phyloP scores from a whole-genome alignment of 2,888 invertebrate genomes.

The Drosophila rubida region DNA sequence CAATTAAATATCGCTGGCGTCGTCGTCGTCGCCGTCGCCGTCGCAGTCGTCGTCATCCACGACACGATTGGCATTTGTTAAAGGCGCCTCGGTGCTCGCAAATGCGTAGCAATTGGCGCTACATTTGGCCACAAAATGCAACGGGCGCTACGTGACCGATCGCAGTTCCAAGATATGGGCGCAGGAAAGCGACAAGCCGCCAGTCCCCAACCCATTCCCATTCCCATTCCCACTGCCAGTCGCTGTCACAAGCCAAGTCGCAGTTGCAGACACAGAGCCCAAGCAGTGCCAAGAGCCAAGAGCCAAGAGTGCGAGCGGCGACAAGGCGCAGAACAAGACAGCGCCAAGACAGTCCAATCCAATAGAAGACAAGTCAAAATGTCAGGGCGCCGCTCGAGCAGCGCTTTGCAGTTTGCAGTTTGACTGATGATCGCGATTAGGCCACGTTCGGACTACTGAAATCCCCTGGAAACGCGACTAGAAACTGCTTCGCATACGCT shows the following conservation, averaged over 20 bases:
- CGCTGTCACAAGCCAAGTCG: not conserved
- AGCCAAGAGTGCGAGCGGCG: conserved; percentile 9
- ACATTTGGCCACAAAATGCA: conserved; percentile 81
- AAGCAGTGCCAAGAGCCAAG: conserved; percentile 9
- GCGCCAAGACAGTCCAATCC: conserved; percentile 42
- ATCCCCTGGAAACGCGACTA: conserved; percentile 1
- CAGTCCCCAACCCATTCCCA: conserved; percentile 26
- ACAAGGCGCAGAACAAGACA: conserved; percentile 21
- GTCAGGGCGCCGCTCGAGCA: conserved; percentile 71
- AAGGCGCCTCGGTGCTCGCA: conserved; percentile 80
- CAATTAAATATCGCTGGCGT: conserved; percentile 84
- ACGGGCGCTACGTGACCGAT: conserved; percentile 73
- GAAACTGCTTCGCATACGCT: not conserved
- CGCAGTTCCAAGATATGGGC: conserved; percentile 68
- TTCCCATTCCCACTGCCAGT: conserved; percentile 9
- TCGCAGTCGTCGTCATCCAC: conserved; percentile 67
- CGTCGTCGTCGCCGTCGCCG: conserved; percentile 42
- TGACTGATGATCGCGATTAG: conserved; percentile 84
- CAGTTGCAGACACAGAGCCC: conserved; percentile 9
- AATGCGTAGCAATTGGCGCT: conserved; percentile 79
- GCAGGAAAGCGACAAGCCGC: conserved; percentile 65
- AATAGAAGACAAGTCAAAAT: conserved; percentile 64
- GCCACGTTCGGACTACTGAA: conserved; percentile 31
- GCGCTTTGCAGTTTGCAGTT: conserved; percentile 76
- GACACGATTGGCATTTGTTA: conserved; percentile 82